phyloP scores from a whole-genome alignment of 2,888 invertebrate genomes.

The Netelia melanura region DNA sequence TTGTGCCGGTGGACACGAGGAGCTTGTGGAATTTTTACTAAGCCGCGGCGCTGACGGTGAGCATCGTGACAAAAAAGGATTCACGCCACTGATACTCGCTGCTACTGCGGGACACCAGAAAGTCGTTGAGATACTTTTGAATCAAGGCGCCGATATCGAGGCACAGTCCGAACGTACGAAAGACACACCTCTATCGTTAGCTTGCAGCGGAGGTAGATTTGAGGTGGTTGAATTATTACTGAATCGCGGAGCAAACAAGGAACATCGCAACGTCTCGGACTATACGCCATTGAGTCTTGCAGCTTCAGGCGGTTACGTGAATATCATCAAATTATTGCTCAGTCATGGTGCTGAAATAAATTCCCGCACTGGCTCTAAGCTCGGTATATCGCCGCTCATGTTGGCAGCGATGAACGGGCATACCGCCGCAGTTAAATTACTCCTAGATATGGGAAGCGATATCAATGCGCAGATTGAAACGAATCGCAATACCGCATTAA shows the following conservation, averaged over 20 bases:
- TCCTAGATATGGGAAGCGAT: conserved; percentile 99
- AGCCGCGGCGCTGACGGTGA: conserved; percentile 97
- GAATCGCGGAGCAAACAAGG: conserved; percentile 96
- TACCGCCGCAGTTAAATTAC: conserved; percentile 96
- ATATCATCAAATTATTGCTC: conserved; percentile 97
- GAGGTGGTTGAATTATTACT: conserved; percentile 97
- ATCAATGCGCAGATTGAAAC: conserved; percentile 99
- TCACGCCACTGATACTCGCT: conserved; percentile 98
- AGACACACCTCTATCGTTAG: conserved; percentile 98
- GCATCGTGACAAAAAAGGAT: conserved; percentile 99
- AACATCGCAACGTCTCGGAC: conserved; percentile 99
- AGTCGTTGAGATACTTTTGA: conserved; percentile 96
- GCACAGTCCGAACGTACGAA: conserved; percentile 99
- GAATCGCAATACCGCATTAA: conserved; percentile 98
- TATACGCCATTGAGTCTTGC: conserved; percentile 99
- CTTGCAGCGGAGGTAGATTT: conserved; percentile 98
- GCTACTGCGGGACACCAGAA: conserved; percentile 98
- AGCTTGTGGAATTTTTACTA: conserved; percentile 96
- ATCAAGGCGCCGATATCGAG: conserved; percentile 98
- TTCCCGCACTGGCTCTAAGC: conserved; percentile 97
- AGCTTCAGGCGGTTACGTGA: conserved; percentile 99
- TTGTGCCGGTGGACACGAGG: conserved; percentile 98
- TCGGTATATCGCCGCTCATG: conserved; percentile 99
- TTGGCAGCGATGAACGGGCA: conserved; percentile 99
- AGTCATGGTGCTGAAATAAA: conserved; percentile 99